These are phyloP conservation scores for Apamea monoglypha DNA, from an alignment of 2,888 invertebrate species.

Conservation along the genomic window DNA sequence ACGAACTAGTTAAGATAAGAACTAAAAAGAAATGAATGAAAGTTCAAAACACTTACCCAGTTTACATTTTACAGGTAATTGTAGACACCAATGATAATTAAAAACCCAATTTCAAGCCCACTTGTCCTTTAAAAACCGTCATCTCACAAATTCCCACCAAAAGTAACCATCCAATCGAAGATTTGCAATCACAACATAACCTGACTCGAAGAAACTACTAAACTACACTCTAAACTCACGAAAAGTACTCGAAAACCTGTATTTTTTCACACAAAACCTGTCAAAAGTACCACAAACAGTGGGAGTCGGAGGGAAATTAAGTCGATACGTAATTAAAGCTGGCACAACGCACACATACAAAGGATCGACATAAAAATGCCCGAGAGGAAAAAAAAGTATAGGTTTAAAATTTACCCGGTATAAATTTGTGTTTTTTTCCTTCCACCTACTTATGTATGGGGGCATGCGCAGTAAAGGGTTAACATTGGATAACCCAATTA, in stretches of 20 bases:
- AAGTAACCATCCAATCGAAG: conserved; percentile 39
- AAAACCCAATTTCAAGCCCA: conserved; percentile 3
- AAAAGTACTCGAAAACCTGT: conserved; percentile 64
- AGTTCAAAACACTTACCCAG: conserved; percentile 51
- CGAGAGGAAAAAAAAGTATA: conserved; percentile 89
- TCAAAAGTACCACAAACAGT: conserved; percentile 77
- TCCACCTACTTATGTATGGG: conserved; percentile 88
- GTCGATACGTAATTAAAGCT: conserved; percentile 91
- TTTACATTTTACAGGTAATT: conserved; percentile 58
- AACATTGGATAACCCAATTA: conserved; percentile 70
- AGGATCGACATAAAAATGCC: conserved; percentile 89
- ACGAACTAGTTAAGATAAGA: neutral
- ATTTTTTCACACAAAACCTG: conserved; percentile 70
- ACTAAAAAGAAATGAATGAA: neutral
- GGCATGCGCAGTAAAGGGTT: conserved; percentile 90
- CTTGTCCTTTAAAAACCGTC: conserved; percentile 16
- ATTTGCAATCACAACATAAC: conserved; percentile 61
- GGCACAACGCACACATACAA: conserved; percentile 88
- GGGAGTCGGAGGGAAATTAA: conserved; percentile 88
- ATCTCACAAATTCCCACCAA: conserved; percentile 64
- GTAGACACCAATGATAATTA: conserved; percentile 20
- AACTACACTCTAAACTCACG: conserved; percentile 56
- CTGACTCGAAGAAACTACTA: conserved; percentile 40
- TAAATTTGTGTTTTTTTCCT: conserved; percentile 90
- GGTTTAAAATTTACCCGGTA: conserved; percentile 90